Percentiles rank a stretch among this genome's conserved stretches.
Evolutionary conservation across 1,140 invertebrate species (phyloP).

Genomic region (Dendroctonus ponderosae): DNA sequence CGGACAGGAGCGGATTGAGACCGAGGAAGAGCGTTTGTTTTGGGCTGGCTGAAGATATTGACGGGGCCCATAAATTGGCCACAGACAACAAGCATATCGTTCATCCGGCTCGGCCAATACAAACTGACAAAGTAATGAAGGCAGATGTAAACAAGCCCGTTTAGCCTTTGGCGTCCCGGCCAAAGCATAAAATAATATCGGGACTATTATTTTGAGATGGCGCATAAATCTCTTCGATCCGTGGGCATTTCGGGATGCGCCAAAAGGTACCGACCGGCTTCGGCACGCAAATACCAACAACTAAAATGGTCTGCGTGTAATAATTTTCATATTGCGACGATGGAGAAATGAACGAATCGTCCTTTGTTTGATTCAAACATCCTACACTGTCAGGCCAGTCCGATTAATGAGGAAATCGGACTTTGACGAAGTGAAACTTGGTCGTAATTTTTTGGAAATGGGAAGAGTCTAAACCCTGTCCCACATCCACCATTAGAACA

Average conservation of each 20-base stretch:
- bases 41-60: no score
- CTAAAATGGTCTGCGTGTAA: conserved; percentile 17
- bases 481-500: no score
- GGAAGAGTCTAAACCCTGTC: no score
- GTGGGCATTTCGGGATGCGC: conserved; percentile 29
- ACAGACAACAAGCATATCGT: conserved; percentile 5
- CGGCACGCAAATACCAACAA: conserved; percentile 24
- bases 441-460: no score
- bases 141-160: conserved; percentile 40
- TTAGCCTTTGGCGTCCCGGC: conserved; percentile 34
- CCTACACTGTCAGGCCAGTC: no score
- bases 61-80: not conserved
- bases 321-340: conserved; percentile 17
- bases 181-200: conserved; percentile 43
- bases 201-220: conserved; percentile 41
- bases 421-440: no score
- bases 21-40: no score
- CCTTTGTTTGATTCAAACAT: no score
- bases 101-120: conserved; percentile 8
- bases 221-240: conserved; percentile 39
- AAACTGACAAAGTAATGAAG: conserved; percentile 36
- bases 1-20: no score
- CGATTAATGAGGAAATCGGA: no score
- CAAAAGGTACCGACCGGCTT: conserved; percentile 24
- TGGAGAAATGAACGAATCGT: conserved; percentile 5